These are phyloP conservation scores for Ceratina australensis DNA, from an alignment of 1,140 invertebrate species.

Conservation along the genomic window DNA sequence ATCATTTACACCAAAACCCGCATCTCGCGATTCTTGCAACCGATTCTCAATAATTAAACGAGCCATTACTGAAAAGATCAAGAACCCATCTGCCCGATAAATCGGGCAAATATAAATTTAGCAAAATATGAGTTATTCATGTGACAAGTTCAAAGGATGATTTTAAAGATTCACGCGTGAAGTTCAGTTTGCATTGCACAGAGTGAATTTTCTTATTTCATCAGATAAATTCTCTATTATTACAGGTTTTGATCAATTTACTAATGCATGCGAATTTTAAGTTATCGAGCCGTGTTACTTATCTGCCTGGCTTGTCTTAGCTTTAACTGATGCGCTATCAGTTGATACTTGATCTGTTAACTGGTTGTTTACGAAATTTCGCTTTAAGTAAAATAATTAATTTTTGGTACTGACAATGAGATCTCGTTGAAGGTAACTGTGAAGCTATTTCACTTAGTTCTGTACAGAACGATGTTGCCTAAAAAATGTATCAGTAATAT, in stretches of 20 bases:
- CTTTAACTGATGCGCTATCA: neutral
- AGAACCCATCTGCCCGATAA: conserved; percentile 87
- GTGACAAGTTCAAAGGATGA: neutral
- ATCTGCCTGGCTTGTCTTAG: conserved; percentile 33
- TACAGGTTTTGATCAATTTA: neutral
- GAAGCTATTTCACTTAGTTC: conserved; percentile 81
- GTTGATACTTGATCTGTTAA: neutral
- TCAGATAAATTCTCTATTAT: conserved; percentile 12
- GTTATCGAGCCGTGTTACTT: conserved; percentile 63
- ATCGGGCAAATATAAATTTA: conserved; percentile 50
- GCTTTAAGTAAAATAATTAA: conserved; percentile 64
- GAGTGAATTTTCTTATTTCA: too few species aligned
- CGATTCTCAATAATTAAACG: neutral
- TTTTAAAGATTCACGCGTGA: too few species aligned
- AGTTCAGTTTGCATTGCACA: too few species aligned
- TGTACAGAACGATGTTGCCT: conserved; percentile 79
- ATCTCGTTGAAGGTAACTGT: conserved; percentile 77
- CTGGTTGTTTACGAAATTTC: conserved; percentile 31
- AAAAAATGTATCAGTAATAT: conserved; percentile 29
- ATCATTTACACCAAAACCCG: conserved; percentile 47
- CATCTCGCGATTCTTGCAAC: conserved; percentile 31
- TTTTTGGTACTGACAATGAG: conserved; percentile 78
- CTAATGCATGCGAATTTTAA: conserved; percentile 25
- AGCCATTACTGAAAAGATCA: conserved; percentile 82
- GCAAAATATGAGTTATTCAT: neutral